phyloP scores from a whole-genome alignment of 2,888 invertebrate genomes.

The Amiota minor region DNA sequence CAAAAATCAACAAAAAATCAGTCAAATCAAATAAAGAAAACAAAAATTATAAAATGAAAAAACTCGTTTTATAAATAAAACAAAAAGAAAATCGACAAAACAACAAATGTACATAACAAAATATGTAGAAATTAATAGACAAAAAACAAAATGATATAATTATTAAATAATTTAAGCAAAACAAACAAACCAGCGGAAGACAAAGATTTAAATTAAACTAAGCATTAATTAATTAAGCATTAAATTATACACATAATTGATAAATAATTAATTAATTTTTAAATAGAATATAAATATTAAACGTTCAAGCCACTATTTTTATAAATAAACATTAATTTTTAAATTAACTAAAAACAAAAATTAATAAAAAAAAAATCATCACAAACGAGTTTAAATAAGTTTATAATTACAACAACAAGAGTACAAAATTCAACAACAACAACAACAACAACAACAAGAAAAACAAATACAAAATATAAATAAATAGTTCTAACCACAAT shows the following conservation, averaged over 20 bases:
- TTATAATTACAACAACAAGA: constrained; percentile 55
- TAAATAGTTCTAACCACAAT: constrained; percentile 45
- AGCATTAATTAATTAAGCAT: constrained; percentile 47
- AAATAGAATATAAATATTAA: constrained; percentile 38
- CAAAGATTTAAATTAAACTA: constrained; percentile 59
- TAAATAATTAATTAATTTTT: constrained; percentile 36
- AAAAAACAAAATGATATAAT: constrained; percentile 50
- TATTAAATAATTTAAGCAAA: constrained; percentile 69
- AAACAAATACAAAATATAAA: constrained; percentile 56
- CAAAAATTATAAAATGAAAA: constrained; percentile 41
- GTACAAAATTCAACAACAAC: constrained; percentile 60
- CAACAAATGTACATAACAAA: too few species aligned
- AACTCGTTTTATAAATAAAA: constrained; percentile 53
- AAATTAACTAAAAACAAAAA: constrained; percentile 47
- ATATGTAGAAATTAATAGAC: constrained; percentile 35
- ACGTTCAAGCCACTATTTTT: constrained; percentile 58
- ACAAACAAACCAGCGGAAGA: constrained; percentile 72
- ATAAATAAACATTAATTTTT: constrained; percentile 46
- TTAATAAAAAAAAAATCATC: constrained; percentile 34
- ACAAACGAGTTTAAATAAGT: constrained; percentile 50
- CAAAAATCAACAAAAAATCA: constrained; percentile 46
- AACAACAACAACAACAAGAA: constrained; percentile 65
- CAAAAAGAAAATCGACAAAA: constrained; percentile 26
- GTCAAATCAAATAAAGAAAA: constrained; percentile 35
- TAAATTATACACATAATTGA: constrained; percentile 33